These are phyloP conservation scores for Dipodomys spectabilis DNA, from an alignment of 2,113 vertebrate genomes.

Conservation along the genomic window DNA sequence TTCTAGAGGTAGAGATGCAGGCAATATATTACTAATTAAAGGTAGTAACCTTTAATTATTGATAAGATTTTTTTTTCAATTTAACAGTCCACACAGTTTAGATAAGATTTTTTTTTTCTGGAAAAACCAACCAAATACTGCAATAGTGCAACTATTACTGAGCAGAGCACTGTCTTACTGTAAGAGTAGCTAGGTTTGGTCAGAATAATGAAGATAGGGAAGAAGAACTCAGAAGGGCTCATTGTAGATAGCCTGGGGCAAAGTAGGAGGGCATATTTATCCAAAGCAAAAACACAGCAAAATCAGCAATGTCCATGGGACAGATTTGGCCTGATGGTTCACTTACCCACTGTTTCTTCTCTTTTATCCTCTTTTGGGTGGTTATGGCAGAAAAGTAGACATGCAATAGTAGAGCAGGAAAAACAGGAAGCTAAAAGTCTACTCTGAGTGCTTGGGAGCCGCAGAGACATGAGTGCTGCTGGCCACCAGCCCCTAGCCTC, in stretches of 20 bases:
- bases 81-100: too few species aligned
- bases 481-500: background rate
- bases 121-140: background rate
- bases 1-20: constrained; percentile 12
- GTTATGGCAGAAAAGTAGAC: background rate
- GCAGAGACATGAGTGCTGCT: background rate
- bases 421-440: background rate
- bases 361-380: background rate
- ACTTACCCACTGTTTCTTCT: background rate
- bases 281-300: background rate
- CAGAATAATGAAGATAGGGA: background rate
- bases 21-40: background rate
- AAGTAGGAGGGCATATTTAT: background rate
- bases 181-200: background rate
- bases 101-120: constrained; percentile 38
- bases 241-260: background rate
- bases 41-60: background rate
- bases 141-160: background rate
- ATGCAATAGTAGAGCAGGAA: background rate
- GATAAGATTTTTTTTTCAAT: constrained; percentile 16
- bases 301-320: background rate
- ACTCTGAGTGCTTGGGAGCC: background rate
- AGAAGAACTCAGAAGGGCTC: background rate
- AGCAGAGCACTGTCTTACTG: constrained; percentile 18
- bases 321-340: background rate